Evolutionary conservation across 1,140 invertebrate genomes (phyloP), one percentile per base, ranked within the genome.

Genomic region (Anadara kagoshimensis): DNA sequence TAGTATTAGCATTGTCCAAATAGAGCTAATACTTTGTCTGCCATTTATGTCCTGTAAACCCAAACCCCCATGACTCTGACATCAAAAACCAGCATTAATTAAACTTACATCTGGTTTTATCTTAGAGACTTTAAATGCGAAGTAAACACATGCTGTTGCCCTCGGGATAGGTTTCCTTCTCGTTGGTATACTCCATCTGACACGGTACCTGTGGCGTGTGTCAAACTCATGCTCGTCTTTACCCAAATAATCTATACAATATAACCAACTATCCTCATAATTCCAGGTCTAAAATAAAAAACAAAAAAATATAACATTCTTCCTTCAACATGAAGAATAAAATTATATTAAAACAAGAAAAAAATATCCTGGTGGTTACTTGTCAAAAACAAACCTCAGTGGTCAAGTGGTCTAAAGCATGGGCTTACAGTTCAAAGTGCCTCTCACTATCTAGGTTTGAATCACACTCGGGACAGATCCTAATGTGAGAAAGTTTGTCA

Each of bases 161-260:
- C 87, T 68, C 18, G 89, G 89, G 45, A 90, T 85, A 20, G 89
- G 89, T 75, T 88, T 87, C 18, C 88, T 78, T 43, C 88, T 73
- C 0, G 89, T 90, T 24, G 89, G 89, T 22, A 90, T 85, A 73
- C 88, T 89, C 89, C 89, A 90, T 22, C 85, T 74, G 10, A 87
- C 87, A 26, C 84, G 73, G 76, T 80, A 89, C 56, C 82, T 70
- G 71, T 85, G 85, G 26, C 88, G 72, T 1, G 75, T 83, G 58
- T 89, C 86, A 83, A 85, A 90, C 64, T 87, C 81, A 51, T 81
- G 78, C 45, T 84, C 84, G 45, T 88, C 84, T 68, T 83, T 76
- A 36, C 83, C 81, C 10, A 89, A 79, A 72, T 82, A 89, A 59
- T 89, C 86, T 14, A 88, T 82, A 79, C 87, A 89, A 76, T 88